phyloP scores from a whole-genome alignment of 2,113 vertebrate genomes.

The Brachirus orientalis region DNA sequence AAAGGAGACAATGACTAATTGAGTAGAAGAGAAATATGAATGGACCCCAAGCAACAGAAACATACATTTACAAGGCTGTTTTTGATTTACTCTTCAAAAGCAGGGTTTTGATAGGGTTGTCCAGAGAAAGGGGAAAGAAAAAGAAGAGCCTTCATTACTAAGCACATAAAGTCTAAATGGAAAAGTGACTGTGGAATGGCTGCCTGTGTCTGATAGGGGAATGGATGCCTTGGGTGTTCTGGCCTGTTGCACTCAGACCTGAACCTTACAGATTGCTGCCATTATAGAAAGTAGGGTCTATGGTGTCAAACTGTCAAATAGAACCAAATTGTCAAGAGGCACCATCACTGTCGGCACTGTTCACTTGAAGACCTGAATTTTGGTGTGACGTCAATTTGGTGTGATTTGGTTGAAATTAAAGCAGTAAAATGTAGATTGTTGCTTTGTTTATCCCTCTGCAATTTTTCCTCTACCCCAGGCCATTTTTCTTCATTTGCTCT shows the following conservation, averaged over 20 bases:
- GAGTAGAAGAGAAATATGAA: slow-evolving; percentile 30
- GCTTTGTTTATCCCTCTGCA: slow-evolving; percentile 52
- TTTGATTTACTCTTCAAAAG: slow-evolving; percentile 66
- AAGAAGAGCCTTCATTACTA: slow-evolving; percentile 69
- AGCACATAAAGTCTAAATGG: slow-evolving; percentile 68
- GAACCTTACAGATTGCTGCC: slow-evolving; percentile 75
- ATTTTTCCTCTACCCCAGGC: slow-evolving; percentile 27
- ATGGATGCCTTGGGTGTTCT: slow-evolving; percentile 74
- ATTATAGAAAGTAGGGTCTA: slow-evolving; percentile 74
- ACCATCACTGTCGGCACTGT: slow-evolving; percentile 37
- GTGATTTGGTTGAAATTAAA: slow-evolving; percentile 61
- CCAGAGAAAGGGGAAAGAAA: slow-evolving; percentile 58
- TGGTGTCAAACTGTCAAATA: slow-evolving; percentile 69
- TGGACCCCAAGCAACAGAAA: slow-evolving; percentile 21
- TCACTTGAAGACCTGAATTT: slow-evolving; percentile 44
- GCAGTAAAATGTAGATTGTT: slow-evolving; percentile 25
- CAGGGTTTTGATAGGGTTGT: slow-evolving; percentile 71
- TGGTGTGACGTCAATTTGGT: slow-evolving; percentile 29
- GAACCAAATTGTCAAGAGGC: slow-evolving; percentile 49
- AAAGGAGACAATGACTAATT: slow-evolving; percentile 14
- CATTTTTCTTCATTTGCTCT: slow-evolving; percentile 41
- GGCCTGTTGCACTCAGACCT: slow-evolving; percentile 68
- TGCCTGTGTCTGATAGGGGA: slow-evolving; percentile 69
- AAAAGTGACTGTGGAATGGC: slow-evolving; percentile 69
- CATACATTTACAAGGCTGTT: slow-evolving; percentile 49